Evolutionary conservation across 2,888 invertebrate genomes (phyloP).

Genomic region (Muscina levida): DNA sequence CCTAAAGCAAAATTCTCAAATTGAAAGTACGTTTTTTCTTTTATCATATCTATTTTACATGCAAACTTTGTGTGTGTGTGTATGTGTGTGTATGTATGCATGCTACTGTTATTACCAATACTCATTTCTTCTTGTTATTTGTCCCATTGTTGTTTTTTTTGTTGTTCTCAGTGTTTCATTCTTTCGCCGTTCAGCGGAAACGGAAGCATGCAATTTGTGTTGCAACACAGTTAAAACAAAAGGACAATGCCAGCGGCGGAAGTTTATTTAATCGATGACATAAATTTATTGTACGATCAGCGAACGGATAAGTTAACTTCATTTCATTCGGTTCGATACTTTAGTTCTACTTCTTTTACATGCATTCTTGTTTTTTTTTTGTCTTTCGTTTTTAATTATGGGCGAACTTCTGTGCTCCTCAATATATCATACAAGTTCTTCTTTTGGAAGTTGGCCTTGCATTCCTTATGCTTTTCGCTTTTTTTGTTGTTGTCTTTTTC

Average conservation of each 20-base stretch:
- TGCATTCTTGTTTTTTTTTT: too few species aligned
- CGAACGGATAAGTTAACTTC: conserved; percentile 53
- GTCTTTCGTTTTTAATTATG: conserved; percentile 8
- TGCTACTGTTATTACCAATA: conserved; percentile 51
- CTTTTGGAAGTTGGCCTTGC: not conserved
- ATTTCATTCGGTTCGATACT: conserved; percentile 28
- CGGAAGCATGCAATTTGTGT: conserved; percentile 63
- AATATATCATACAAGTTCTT: conserved; percentile 27
- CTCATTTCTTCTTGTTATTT: conserved; percentile 37
- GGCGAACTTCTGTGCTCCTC: conserved; percentile 1
- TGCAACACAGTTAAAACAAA: conserved; percentile 39
- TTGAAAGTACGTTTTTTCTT: too few species aligned
- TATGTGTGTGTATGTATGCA: conserved; percentile 36
- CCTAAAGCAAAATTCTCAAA: too few species aligned
- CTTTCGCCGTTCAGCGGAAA: conserved; percentile 41
- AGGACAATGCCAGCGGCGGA: conserved; percentile 56
- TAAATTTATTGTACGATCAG: conserved; percentile 56
- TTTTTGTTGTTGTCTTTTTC: too few species aligned
- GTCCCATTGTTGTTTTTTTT: conserved; percentile 16
- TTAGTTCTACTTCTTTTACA: not conserved
- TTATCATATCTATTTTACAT: too few species aligned
- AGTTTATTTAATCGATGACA: conserved; percentile 64
- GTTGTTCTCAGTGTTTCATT: conserved; percentile 31
- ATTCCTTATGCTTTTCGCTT: too few species aligned
- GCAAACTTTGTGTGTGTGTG: too few species aligned